Percentiles rank a stretch among this genome's conserved stretches.
phyloP scores from a whole-genome alignment of 2,113 vertebrate species.

The Poecilia latipinna region DNA sequence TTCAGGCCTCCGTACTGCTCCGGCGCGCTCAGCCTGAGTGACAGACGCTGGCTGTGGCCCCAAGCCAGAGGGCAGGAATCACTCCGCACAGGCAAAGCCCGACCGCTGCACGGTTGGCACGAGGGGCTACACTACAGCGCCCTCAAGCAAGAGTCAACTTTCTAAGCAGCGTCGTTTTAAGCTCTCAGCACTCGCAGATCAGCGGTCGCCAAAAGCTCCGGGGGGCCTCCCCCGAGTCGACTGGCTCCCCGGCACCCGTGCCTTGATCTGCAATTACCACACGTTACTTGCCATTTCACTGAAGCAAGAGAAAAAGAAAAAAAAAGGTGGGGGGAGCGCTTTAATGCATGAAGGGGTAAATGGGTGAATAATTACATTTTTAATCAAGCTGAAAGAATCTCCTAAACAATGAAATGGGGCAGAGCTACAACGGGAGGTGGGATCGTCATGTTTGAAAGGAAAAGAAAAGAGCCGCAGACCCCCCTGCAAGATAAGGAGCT shows the following conservation, averaged over 20 bases:
- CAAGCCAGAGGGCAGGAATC: conserved; percentile 51
- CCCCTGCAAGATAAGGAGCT: conserved; percentile 39
- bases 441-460: conserved; percentile 38
- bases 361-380: conserved; percentile 70
- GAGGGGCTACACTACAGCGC: conserved; percentile 19
- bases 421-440: conserved; percentile 24
- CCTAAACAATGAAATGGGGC: conserved; percentile 27
- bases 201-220: conserved; percentile 25
- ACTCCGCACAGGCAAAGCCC: conserved; percentile 45
- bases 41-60: conserved; percentile 35
- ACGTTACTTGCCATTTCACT: conserved; percentile 52
- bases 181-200: conserved; percentile 38
- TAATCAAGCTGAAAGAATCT: conserved; percentile 66
- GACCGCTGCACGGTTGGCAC: conserved; percentile 33
- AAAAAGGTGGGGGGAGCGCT: neutral
- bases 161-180: conserved; percentile 23
- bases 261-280: conserved; percentile 77
- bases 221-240: conserved; percentile 4
- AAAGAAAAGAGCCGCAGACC: conserved; percentile 22
- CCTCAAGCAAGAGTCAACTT: conserved; percentile 38
- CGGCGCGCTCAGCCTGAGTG: conserved; percentile 53
- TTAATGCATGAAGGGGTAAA: conserved; percentile 67
- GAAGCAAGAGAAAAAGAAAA: conserved; percentile 49
- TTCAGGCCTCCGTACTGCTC: conserved; percentile 12
- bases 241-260: conserved; percentile 14